Conservation (phyloP, 2,888 invertebrate species). For the Cordylochernes scorpioides region DNA sequence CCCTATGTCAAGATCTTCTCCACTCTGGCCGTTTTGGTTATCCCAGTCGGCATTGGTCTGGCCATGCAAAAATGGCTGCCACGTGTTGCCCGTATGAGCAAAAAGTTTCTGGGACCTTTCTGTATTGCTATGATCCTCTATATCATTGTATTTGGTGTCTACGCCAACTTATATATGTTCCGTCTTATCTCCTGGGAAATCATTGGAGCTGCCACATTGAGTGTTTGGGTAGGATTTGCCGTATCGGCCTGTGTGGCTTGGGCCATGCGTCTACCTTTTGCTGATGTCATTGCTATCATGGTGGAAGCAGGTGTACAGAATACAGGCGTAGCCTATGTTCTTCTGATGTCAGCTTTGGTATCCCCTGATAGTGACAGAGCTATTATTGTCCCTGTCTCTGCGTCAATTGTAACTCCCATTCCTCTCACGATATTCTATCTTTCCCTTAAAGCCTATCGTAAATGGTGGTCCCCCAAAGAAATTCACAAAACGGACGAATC, state of each 20-base stretch:
- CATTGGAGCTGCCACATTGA: constrained; percentile 42
- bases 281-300: constrained; percentile 52
- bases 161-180: constrained; percentile 65
- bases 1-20: constrained; percentile 48
- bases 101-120: constrained; percentile 54
- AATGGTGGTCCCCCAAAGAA: too few species aligned
- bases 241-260: constrained; percentile 37
- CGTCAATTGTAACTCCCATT: constrained; percentile 40
- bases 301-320: constrained; percentile 77
- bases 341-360: constrained; percentile 46
- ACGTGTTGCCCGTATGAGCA: constrained; percentile 28
- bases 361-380: constrained; percentile 69
- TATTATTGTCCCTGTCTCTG: constrained; percentile 10
- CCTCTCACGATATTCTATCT: constrained; percentile 30
- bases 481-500: too few species aligned
- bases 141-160: constrained; percentile 57
- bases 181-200: constrained; percentile 64
- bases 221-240: constrained; percentile 55
- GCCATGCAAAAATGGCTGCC: constrained; percentile 19
- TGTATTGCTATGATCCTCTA: constrained; percentile 49
- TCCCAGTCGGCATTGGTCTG: constrained; percentile 34
- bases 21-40: constrained; percentile 42
- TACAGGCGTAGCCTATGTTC: constrained; percentile 66
- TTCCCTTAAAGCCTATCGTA: constrained; percentile 5
- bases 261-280: constrained; percentile 32